Evolutionary conservation across 2,888 invertebrate species (phyloP).

Genomic region (Apocheima hispidaria): DNA sequence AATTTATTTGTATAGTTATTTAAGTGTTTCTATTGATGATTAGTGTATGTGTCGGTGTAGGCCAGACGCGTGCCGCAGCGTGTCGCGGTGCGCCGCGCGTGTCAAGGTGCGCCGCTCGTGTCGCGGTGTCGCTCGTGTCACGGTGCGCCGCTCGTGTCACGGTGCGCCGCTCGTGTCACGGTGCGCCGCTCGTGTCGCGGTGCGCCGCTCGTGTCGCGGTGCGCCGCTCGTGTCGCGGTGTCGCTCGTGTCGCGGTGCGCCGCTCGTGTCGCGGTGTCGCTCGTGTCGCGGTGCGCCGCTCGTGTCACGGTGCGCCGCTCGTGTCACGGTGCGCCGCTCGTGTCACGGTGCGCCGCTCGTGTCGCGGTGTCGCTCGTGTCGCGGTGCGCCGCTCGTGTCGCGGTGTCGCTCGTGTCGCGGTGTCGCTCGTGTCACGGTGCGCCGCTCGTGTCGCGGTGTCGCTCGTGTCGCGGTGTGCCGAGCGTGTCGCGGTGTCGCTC

Average conservation of each 20-base stretch:
- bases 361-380: not conserved
- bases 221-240: no score
- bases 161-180: not conserved
- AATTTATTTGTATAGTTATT: constrained; percentile 64
- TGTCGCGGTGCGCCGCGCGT: not conserved
- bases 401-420: not conserved
- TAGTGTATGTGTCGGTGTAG: constrained; percentile 34
- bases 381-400: not conserved
- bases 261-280: not conserved
- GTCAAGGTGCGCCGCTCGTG: not conserved
- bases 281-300: no score
- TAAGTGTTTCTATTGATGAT: constrained; percentile 31
- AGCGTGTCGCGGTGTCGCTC: not conserved
- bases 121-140: not conserved
- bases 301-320: not conserved
- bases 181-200: not conserved
- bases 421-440: not conserved
- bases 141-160: no score
- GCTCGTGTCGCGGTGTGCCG: not conserved
- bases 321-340: not conserved
- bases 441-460: not conserved
- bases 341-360: not conserved
- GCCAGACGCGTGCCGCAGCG: not conserved
- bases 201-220: not conserved
- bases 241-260: not conserved